These are phyloP conservation scores for Trachops cirrhosus DNA, from an alignment of 2,797 vertebrate genomes.

Conservation along the genomic window DNA sequence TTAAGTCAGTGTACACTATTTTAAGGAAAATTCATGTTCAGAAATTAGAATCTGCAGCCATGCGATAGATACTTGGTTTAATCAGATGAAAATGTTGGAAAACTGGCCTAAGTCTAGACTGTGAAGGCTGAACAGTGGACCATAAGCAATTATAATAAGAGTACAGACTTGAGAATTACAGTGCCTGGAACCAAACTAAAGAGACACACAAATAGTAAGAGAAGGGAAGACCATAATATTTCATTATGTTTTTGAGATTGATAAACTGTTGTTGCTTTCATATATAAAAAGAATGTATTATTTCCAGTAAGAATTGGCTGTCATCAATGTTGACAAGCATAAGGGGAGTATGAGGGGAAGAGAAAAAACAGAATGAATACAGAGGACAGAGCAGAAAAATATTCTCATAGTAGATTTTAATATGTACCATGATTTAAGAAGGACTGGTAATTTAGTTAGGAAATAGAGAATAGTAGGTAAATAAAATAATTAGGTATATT, in stretches of 20 bases:
- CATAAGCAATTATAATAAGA: background rate
- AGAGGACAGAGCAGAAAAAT: background rate
- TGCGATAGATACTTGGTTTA: background rate
- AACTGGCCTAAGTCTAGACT: background rate
- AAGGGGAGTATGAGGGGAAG: background rate
- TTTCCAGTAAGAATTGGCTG: background rate
- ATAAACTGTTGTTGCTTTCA: background rate
- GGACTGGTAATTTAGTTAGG: background rate
- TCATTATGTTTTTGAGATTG: background rate
- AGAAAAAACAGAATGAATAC: background rate
- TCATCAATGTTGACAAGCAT: background rate
- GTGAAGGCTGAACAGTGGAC: background rate
- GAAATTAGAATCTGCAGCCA: background rate
- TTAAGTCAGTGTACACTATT: background rate
- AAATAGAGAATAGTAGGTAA: background rate
- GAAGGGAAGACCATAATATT: background rate
- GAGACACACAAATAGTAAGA: background rate
- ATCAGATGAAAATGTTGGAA: background rate
- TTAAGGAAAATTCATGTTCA: background rate
- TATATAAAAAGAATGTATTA: background rate
- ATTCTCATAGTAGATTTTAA: background rate
- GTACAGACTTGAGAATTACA: background rate
- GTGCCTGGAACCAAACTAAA: background rate
- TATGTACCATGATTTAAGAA: background rate
- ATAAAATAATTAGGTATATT: background rate